Base-by-base conservation (phyloP, 1,140 invertebrate genomes). In the Probaryconus sp. region DNA sequence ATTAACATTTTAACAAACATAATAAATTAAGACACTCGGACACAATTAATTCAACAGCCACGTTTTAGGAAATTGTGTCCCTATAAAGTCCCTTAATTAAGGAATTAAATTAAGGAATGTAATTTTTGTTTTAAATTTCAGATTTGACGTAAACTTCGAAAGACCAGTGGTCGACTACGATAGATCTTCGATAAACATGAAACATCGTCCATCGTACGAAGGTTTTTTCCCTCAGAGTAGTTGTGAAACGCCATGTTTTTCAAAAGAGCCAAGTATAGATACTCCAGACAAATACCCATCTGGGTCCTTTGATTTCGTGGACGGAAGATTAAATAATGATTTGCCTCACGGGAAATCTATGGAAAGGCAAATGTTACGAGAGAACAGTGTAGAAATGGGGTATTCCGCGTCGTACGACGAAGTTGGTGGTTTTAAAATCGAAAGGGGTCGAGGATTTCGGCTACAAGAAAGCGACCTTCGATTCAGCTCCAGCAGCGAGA, bases 151-250 rank as follows among this genome's bases (percentile, higher is more conserved):
- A 71, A 80, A 47, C 48, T 58, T 84, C 26, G 79, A 81, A 26
- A 43, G 38, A 21, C 3, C n/a, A 1, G 18, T 80, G 73, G 2
- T 83, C 72, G 20, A 78, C 42, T 56, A 48, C 20, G 82, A 80
- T 24, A 63, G 72, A 5, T 70, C 71, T 1, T 72, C 82, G 18
- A 79, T 79, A 63, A 77, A 58, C 35, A 67, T 75, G 3, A 71
- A 79, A 42, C 60, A 74, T 10, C 47, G 56, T 35, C 10, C 63
- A 20, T 40, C 61, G 1, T 71, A 71, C 11, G 70, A 78, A 18
- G 76, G 75, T 2, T 87, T 87, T 51, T 85, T 84, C 18, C 81
- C 84, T 0, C 84, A 83, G 24, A 85, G 84, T 48, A 79, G 82
- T 14, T 82, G 71, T 13, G 81, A 85, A 40, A 50, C 64, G 0